Percentiles rank a stretch among this genome's conserved stretches.
These are phyloP conservation scores for Scrobipalpa atriplicella DNA, from an alignment of 2,888 invertebrate species.

Conservation along the genomic window DNA sequence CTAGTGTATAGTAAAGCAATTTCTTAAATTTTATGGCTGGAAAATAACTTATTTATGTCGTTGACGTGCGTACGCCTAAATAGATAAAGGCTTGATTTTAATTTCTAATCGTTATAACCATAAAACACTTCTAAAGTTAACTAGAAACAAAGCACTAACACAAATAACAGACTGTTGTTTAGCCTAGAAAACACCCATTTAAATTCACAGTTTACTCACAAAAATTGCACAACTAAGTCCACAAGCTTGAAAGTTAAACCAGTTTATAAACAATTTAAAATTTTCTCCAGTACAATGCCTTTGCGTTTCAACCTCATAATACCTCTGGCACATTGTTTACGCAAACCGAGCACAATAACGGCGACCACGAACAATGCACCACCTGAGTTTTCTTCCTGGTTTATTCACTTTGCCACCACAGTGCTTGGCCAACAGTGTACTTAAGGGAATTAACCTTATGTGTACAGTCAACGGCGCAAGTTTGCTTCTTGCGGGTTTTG, in stretches of 20 bases:
- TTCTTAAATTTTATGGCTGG: too few relatives aligned
- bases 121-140: too few relatives aligned
- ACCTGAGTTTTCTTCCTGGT: slow-evolving; percentile 2
- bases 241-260: neutral
- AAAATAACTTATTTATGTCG: too few relatives aligned
- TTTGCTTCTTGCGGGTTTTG: neutral
- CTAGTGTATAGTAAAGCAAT: too few relatives aligned
- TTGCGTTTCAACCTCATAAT: slow-evolving; percentile 8
- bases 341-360: neutral
- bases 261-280: slow-evolving; percentile 10
- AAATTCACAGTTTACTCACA: neutral
- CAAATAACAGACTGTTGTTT: too few relatives aligned
- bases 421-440: slow-evolving; percentile 24
- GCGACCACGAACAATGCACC: slow-evolving; percentile 3
- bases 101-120: too few relatives aligned
- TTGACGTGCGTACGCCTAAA: too few relatives aligned
- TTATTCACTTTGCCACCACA: neutral
- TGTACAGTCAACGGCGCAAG: neutral
- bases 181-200: neutral
- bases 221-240: neutral
- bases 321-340: slow-evolving; percentile 11
- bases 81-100: too few relatives aligned
- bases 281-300: neutral
- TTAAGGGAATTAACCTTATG: slow-evolving; percentile 17
- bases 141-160: too few relatives aligned